Evolutionary conservation across 2,888 invertebrate species (phyloP), one percentile per base, ranked within the genome.

Genomic region (Nymphalis urticae): DNA sequence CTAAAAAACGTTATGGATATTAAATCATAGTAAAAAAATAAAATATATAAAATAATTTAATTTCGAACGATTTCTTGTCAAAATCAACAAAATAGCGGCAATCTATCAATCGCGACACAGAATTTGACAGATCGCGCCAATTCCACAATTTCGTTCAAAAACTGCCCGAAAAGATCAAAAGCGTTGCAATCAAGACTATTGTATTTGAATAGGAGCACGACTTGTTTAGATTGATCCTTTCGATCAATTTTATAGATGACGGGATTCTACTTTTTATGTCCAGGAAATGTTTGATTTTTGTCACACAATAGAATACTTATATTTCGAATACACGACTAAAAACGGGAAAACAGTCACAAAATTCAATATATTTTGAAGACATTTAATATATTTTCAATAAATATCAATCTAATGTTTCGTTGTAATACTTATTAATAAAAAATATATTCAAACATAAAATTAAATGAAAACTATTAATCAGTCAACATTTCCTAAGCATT

Each of bases 161-260:
- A 82, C 75, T 77, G 75, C 75, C 74, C 78, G 80, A 83, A 83
- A 82, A 70, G 74, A 80, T 81, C 79, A 84, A 86, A 87, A 77
- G 80, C 76, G 50, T 67, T 75, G 77, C 82, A 90, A 90, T 90
- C 88, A 90, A 82, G 79, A 36, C 77, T 72, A 88, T 90, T 90
- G 90, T 90, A 79, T 76, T 70, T 74, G 73, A 76, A 79, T 80
- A 68, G 68, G 78, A 77, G 82, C 76, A 82, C 77, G 81, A 85
- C 85, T 84, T 86, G 86, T 87, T 88, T 88, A 85, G 88, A 87
- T 88, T 82, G 86, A 87, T 88, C 73, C 73, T 70, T 73, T 77
- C 81, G 80, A 89, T 89, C 86, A 82, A 87, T 90, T 86, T 84
- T 82, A 80, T 78, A 79, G 79, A 77, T 79, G 79, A 79, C 80